Conservation (phyloP, 2,113 vertebrate genomes). For the Pavo muticus region DNA sequence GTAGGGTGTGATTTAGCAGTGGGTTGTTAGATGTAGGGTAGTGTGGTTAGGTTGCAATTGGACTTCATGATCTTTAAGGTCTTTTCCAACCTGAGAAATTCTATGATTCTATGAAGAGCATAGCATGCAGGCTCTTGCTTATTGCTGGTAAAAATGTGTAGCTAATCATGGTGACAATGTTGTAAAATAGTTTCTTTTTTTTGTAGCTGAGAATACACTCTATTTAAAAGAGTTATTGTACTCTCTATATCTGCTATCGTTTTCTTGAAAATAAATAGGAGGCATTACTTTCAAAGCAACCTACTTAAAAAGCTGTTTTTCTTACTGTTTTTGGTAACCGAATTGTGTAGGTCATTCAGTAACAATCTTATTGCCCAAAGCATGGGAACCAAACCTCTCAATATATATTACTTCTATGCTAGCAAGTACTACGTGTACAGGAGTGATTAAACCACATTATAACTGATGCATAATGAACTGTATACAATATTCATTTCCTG, state of each 20-base stretch:
- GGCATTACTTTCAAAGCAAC: not conserved
- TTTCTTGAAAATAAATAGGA: not conserved
- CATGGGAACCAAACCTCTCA: not conserved
- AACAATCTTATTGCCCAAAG: not conserved
- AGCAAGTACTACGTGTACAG: not conserved
- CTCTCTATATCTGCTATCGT: not conserved
- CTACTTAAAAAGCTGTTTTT: not conserved
- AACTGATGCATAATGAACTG: not conserved
- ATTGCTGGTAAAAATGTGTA: not conserved
- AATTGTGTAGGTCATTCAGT: not conserved
- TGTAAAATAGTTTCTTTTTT: not conserved
- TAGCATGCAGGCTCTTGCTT: not conserved
- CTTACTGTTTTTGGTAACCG: not conserved
- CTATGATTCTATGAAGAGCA: not conserved
- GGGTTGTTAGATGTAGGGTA: too few relatives aligned
- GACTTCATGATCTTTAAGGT: too few relatives aligned
- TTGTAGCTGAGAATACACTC: not conserved
- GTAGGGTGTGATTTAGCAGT: not conserved
- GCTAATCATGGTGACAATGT: not conserved
- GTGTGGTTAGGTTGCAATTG: too few relatives aligned
- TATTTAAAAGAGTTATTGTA: not conserved
- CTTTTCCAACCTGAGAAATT: too few relatives aligned
- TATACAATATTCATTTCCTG: constrained; percentile 36
- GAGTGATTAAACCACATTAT: not conserved
- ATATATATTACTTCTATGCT: not conserved